phyloP scores from a whole-genome alignment of 2,888 invertebrate species.

The Dione juno region DNA sequence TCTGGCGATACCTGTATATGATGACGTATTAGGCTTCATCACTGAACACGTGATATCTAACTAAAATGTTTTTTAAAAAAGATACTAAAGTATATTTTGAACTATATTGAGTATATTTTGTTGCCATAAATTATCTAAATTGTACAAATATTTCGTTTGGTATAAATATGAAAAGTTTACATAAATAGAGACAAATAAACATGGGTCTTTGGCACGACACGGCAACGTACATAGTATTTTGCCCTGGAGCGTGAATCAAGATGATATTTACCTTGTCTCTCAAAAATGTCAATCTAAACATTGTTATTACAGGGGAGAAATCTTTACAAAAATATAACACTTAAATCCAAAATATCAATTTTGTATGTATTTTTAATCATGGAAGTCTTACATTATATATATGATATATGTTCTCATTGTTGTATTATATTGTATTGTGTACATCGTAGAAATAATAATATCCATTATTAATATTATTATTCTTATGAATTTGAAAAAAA shows the following conservation, averaged over 20 bases:
- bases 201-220: constrained; percentile 34
- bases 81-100: neutral
- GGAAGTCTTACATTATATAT: too few relatives aligned
- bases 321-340: constrained; percentile 9
- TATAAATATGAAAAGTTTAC: constrained; percentile 9
- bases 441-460: neutral
- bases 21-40: too few relatives aligned
- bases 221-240: constrained; percentile 35
- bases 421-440: too few relatives aligned
- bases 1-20: too few relatives aligned
- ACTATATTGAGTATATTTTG: too few relatives aligned
- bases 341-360: neutral
- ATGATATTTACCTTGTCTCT: constrained; percentile 40
- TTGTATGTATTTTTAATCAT: constrained; percentile 1
- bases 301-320: constrained; percentile 13
- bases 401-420: too few relatives aligned
- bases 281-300: constrained; percentile 31
- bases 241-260: constrained; percentile 36
- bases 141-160: neutral
- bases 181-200: constrained; percentile 40
- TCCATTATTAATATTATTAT: too few relatives aligned
- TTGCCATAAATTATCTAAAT: neutral
- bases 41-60: too few relatives aligned
- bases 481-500: too few relatives aligned
- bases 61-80: too few relatives aligned